phyloP scores from a whole-genome alignment of 2,888 invertebrate species.

The Cantharis flavilabris region DNA sequence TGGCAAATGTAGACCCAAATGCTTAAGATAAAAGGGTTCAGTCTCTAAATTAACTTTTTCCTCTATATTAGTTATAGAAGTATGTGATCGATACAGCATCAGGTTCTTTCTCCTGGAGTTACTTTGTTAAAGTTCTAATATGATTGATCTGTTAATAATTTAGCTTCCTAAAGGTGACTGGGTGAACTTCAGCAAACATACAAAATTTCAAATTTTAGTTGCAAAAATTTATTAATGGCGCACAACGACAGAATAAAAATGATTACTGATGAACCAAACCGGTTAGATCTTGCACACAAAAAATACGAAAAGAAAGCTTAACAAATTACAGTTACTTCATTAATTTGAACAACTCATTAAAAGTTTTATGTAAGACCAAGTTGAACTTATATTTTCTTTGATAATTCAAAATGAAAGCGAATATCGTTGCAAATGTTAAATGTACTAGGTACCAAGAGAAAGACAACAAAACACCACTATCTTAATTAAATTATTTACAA shows the following conservation, averaged over 20 bases:
- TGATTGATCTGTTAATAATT: not conserved
- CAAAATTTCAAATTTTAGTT: too few species aligned
- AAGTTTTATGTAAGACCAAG: not conserved
- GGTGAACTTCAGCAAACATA: not conserved
- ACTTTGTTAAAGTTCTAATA: not conserved
- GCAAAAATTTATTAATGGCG: not conserved
- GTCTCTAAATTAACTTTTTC: not conserved
- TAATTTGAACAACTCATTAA: not conserved
- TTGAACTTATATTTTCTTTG: not conserved
- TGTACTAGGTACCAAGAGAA: not conserved
- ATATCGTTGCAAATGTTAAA: not conserved
- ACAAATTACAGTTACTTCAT: not conserved
- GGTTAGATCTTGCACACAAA: too few species aligned
- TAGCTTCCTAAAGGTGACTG: not conserved
- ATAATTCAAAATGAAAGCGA: not conserved
- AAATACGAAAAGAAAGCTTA: too few species aligned
- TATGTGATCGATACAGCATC: not conserved
- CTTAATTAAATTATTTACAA: constrained; percentile 14
- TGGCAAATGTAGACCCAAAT: not conserved
- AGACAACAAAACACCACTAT: not conserved
- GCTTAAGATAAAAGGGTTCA: not conserved
- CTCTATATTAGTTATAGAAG: not conserved
- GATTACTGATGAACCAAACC: not conserved
- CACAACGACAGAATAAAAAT: not conserved
- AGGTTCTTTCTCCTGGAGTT: not conserved